A percentile compares a stretch with the other conserved stretches of the same genome.
phyloP scores from a whole-genome alignment of 2,113 vertebrate genomes.

The Lethenteron reissneri region DNA sequence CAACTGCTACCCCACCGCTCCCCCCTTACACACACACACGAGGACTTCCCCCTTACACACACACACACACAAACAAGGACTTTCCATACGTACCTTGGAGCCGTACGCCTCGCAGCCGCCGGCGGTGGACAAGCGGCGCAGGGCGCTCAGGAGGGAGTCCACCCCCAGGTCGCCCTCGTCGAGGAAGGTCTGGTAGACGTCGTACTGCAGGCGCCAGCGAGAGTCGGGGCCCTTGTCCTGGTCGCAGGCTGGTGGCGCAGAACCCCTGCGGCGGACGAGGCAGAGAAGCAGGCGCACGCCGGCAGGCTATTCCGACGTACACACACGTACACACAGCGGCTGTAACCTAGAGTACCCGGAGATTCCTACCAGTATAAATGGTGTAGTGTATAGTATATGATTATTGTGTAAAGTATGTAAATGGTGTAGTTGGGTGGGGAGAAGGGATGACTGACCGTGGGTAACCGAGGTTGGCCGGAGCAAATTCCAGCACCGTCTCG shows the following conservation, averaged over 20 bases:
- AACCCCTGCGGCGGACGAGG: constrained; percentile 25
- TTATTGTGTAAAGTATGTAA: too few relatives aligned
- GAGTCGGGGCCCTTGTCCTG: constrained; percentile 15
- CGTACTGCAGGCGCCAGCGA: constrained; percentile 50
- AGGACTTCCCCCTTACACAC: too few relatives aligned
- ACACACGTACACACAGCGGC: neutral
- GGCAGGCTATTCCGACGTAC: too few relatives aligned
- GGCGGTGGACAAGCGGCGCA: constrained; percentile 15
- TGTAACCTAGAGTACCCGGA: neutral
- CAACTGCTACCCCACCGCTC: too few relatives aligned
- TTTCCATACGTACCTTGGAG: too few relatives aligned
- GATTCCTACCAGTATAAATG: neutral
- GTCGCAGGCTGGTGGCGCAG: constrained; percentile 29
- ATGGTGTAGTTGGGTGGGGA: too few relatives aligned
- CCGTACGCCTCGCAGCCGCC: too few relatives aligned
- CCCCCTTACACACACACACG: too few relatives aligned
- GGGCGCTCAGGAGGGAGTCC: constrained; percentile 26
- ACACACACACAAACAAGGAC: too few relatives aligned
- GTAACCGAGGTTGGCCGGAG: constrained; percentile 57
- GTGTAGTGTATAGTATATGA: neutral
- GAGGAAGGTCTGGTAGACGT: constrained; percentile 69
- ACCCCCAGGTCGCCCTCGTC: constrained; percentile 46
- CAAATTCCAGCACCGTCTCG: constrained; percentile 48
- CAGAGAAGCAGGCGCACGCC: too few relatives aligned
- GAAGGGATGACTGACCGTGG: constrained; percentile 28